Conservation (phyloP, 2,113 vertebrate genomes). For the Bujurquina vittata region DNA sequence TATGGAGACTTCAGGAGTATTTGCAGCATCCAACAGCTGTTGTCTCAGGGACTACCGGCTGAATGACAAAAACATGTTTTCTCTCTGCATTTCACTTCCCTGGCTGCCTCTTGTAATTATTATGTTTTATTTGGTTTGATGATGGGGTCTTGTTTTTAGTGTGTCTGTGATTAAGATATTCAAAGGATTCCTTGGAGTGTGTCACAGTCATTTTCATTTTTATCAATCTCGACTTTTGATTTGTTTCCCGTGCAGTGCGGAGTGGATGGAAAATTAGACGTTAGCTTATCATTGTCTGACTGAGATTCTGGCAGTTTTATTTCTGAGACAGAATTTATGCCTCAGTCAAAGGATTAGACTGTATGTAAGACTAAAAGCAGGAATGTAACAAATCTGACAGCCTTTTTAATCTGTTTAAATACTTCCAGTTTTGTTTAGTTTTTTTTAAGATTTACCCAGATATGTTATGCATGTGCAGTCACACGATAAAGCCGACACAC, state of each 20-base stretch:
- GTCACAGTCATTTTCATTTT: slow-evolving; percentile 80
- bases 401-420: slow-evolving; percentile 16
- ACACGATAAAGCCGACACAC: slow-evolving; percentile 9
- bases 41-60: slow-evolving; percentile 99
- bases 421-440: background rate
- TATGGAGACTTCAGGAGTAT: slow-evolving; percentile 99
- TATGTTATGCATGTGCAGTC: slow-evolving; percentile 25
- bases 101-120: slow-evolving; percentile 85
- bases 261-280: slow-evolving; percentile 70
- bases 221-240: slow-evolving; percentile 76
- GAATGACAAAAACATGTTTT: slow-evolving; percentile 99
- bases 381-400: slow-evolving; percentile 6
- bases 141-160: slow-evolving; percentile 94
- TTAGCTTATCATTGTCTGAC: slow-evolving; percentile 67
- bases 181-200: slow-evolving; percentile 93
- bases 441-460: slow-evolving; percentile 3
- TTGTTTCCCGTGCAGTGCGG: slow-evolving; percentile 71
- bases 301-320: slow-evolving; percentile 52
- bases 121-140: slow-evolving; percentile 86
- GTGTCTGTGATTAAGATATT: slow-evolving; percentile 99
- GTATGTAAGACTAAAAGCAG: slow-evolving; percentile 15
- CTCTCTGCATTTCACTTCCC: slow-evolving; percentile 93
- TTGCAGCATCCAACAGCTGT: slow-evolving; percentile 99
- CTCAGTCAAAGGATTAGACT: slow-evolving; percentile 38
- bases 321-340: slow-evolving; percentile 39